Percentiles rank a stretch among this genome's conserved stretches.
Evolutionary conservation across 2,113 vertebrate genomes (phyloP).

Genomic region (Cryptoleucopteryx plumbea): DNA sequence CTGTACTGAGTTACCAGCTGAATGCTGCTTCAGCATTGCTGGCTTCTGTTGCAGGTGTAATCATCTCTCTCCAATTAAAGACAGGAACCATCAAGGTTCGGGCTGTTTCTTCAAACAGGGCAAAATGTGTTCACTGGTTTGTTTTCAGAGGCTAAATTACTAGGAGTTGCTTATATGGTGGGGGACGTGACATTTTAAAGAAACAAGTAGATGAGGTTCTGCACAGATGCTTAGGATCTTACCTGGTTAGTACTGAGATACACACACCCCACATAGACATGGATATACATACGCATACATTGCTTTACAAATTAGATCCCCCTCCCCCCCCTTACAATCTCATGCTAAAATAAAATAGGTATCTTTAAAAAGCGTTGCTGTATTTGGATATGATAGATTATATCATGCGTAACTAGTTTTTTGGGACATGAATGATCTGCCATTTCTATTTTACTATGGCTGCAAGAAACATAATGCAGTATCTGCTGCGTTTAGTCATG

Average conservation of each 20-base stretch:
- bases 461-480: neutral
- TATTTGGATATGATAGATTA: neutral
- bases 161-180: neutral
- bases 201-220: neutral
- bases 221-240: neutral
- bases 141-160: neutral
- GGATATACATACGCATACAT: no score
- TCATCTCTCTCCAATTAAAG: neutral
- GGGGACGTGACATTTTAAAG: neutral
- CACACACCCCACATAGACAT: accelerated
- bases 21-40: neutral
- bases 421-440: neutral
- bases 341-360: neutral
- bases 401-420: neutral
- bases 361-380: neutral
- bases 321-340: neutral
- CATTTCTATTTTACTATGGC: neutral
- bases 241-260: neutral
- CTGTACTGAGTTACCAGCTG: neutral
- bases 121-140: neutral
- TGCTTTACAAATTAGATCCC: neutral
- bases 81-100: neutral
- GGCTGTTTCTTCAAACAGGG: neutral
- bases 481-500: neutral
- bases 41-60: neutral